These are phyloP conservation scores for human DNA, from an alignment of 2,113 vertebrate species.

Conservation along the genomic window DNA sequence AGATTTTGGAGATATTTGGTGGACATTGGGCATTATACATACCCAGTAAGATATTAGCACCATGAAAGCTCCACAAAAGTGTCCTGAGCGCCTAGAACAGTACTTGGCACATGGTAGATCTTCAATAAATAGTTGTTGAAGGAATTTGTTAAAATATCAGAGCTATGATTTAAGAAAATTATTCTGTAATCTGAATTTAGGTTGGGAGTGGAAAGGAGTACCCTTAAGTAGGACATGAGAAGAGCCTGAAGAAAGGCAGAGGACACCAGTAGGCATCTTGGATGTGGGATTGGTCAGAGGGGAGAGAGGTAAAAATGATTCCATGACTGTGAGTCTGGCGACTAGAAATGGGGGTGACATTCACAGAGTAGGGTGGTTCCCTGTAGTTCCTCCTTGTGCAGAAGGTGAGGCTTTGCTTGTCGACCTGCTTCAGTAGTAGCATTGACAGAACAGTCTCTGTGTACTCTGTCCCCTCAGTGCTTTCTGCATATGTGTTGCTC, in stretches of 20 bases:
- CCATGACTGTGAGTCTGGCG: neutral
- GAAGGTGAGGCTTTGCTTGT: neutral
- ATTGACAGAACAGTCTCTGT: neutral
- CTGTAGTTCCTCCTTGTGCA: neutral
- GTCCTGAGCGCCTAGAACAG: neutral
- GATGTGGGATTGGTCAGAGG: neutral
- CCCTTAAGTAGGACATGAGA: neutral
- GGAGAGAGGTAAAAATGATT: neutral
- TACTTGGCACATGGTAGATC: neutral
- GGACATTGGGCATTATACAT: neutral
- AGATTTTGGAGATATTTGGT: neutral
- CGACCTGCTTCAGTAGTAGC: neutral
- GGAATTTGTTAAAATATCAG: neutral
- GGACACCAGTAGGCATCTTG: neutral
- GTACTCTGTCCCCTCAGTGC: neutral
- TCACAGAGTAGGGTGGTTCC: neutral
- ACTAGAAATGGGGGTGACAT: neutral
- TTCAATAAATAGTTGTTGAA: neutral
- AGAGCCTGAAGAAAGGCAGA: neutral
- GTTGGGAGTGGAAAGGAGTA: neutral
- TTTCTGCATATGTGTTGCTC: neutral
- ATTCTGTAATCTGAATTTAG: neutral
- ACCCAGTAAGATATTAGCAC: neutral
- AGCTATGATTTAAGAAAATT: neutral
- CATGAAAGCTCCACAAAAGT: neutral